phyloP scores from a whole-genome alignment of 53 echinoderm and acorn worm genomes.

The Holothuria leucospilota region DNA sequence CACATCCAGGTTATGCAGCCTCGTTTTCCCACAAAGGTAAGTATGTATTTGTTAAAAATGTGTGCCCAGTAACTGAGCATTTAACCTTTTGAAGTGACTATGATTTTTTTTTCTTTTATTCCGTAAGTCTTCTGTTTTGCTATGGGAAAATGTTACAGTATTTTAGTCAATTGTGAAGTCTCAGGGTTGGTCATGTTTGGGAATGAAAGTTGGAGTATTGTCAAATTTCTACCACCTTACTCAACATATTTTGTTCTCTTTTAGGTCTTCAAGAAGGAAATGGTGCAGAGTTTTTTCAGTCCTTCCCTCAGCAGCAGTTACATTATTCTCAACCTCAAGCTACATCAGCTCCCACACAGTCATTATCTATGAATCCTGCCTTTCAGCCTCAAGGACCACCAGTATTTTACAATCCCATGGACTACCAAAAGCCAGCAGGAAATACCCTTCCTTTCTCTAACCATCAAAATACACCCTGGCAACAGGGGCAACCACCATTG shows the following conservation, averaged over 20 bases:
- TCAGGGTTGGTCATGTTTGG: no score
- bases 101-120: no score
- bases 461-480: slow-evolving; percentile 30
- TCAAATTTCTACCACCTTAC: no score
- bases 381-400: slow-evolving; percentile 45
- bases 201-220: no score
- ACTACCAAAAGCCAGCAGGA: slow-evolving; percentile 25
- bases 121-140: no score
- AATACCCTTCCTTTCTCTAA: slow-evolving; percentile 12
- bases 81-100: no score
- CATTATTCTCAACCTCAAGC: slow-evolving; percentile 14
- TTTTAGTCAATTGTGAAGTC: no score
- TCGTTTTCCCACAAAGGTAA: no score
- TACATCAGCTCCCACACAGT: not conserved
- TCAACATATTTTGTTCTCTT: not conserved
- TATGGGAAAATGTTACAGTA: no score
- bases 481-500: slow-evolving; percentile 3
- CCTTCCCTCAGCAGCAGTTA: not conserved
- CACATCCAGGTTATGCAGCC: slow-evolving; percentile 17
- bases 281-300: slow-evolving; percentile 41
- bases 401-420: slow-evolving; percentile 46
- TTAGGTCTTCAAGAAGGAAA: slow-evolving; percentile 15
- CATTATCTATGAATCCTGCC: slow-evolving; percentile 39
- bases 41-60: no score
- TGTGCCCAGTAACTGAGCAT: no score